phyloP scores from a whole-genome alignment of 2,797 vertebrate genomes.

The Sibirionetta formosa region DNA sequence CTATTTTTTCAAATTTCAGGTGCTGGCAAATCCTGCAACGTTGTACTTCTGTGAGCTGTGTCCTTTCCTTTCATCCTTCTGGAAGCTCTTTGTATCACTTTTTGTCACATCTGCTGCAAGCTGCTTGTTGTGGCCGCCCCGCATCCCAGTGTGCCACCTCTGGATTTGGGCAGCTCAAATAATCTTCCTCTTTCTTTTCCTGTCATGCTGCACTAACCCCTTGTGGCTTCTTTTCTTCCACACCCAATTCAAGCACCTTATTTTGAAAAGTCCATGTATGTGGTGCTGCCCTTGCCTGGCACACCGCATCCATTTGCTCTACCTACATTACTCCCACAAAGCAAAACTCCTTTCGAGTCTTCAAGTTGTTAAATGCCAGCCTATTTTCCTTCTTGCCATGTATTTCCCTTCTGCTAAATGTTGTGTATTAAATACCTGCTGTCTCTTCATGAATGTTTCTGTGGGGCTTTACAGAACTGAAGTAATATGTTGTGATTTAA shows the following conservation, averaged over 20 bases:
- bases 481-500: not conserved
- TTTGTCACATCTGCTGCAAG: not conserved
- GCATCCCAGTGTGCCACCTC: not conserved
- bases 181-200: not conserved
- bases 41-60: not conserved
- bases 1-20: not conserved
- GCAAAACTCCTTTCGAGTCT: not conserved
- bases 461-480: not conserved
- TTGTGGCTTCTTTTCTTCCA: not conserved
- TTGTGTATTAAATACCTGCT: constrained; percentile 10
- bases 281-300: not conserved
- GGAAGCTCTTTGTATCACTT: not conserved
- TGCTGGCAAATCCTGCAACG: not conserved
- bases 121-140: not conserved
- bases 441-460: not conserved
- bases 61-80: not conserved
- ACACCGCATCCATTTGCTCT: not conserved
- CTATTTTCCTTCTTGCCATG: not conserved
- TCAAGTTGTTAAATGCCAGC: not conserved
- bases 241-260: not conserved
- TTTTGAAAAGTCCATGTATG: not conserved
- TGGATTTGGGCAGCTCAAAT: not conserved
- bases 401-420: constrained; percentile 7
- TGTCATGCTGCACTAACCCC: accelerated
- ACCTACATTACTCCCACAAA: not conserved